These are phyloP conservation scores for Limosa lapponica DNA, from an alignment of 2,797 vertebrate species.

Conservation along the genomic window DNA sequence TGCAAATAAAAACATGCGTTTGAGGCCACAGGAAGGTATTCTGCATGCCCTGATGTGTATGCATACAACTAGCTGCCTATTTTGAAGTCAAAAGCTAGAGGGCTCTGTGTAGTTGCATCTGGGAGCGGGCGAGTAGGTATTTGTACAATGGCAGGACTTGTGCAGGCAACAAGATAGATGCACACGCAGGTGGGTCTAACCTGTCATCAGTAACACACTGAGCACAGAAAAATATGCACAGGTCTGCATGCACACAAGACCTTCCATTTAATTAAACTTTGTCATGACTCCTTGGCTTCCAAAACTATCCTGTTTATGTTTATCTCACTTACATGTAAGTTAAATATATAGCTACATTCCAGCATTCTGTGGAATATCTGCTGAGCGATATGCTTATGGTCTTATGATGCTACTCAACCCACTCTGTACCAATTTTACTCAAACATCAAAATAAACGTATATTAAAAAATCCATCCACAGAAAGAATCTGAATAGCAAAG, in stretches of 20 bases:
- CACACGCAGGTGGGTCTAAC: background rate
- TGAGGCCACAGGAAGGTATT: background rate
- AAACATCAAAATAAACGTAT: slow-evolving; percentile 16
- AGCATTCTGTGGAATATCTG: background rate
- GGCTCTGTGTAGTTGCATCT: background rate
- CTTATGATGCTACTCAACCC: slow-evolving; percentile 51
- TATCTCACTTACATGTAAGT: background rate
- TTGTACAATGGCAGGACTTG: background rate
- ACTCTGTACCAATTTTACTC: slow-evolving; percentile 63
- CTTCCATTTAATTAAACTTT: background rate
- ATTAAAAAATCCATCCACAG: slow-evolving; percentile 6
- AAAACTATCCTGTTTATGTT: slow-evolving; percentile 12
- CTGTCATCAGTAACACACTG: background rate
- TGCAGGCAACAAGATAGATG: background rate
- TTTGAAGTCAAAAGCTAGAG: background rate
- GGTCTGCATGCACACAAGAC: background rate
- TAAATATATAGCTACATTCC: slow-evolving; percentile 15
- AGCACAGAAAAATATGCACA: background rate
- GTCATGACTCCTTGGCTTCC: background rate
- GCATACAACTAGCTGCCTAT: background rate
- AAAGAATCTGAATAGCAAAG: slow-evolving; percentile 36
- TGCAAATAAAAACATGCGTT: slow-evolving; percentile 39
- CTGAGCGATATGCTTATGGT: slow-evolving; percentile 9
- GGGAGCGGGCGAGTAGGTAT: fast-evolving
- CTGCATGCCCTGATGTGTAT: background rate